These are phyloP conservation scores for Trissolcus brochymenae DNA, from an alignment of 2,888 invertebrate species.

Conservation along the genomic window DNA sequence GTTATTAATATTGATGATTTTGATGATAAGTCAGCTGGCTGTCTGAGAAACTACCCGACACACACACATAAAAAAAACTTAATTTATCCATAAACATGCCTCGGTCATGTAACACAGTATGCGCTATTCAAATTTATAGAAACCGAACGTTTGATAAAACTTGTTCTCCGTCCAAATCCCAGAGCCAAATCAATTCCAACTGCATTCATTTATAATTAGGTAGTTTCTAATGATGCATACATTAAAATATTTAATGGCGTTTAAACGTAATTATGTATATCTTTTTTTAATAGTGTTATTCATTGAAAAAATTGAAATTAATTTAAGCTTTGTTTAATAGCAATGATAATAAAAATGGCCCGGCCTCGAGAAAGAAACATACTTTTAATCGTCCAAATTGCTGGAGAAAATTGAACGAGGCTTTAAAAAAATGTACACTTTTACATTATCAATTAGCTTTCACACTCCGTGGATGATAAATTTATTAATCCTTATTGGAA, in stretches of 20 bases:
- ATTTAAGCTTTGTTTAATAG: no score
- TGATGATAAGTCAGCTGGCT: slow-evolving; percentile 28
- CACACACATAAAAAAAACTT: slow-evolving; percentile 32
- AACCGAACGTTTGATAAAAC: no score
- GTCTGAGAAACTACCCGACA: slow-evolving; percentile 19
- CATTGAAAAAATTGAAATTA: no score
- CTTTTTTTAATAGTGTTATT: no score
- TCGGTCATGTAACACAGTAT: slow-evolving; percentile 18
- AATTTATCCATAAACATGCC: slow-evolving; percentile 36
- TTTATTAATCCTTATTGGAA: slow-evolving; percentile 37
- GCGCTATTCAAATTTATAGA: slow-evolving; percentile 24
- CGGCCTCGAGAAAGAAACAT: no score
- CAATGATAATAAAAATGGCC: no score
- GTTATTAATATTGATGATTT: slow-evolving; percentile 14
- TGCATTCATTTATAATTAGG: slow-evolving; percentile 24
- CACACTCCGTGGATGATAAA: slow-evolving; percentile 5
- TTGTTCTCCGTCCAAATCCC: neutral
- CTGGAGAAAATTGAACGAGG: no score
- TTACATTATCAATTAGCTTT: no score
- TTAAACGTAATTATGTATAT: no score
- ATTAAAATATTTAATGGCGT: no score
- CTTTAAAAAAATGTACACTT: no score
- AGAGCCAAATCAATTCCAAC: slow-evolving; percentile 17
- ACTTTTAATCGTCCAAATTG: no score
- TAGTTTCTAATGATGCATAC: slow-evolving; percentile 8